Base-by-base conservation (phyloP, 2,113 vertebrate genomes). In the Narcine bancroftii region DNA sequence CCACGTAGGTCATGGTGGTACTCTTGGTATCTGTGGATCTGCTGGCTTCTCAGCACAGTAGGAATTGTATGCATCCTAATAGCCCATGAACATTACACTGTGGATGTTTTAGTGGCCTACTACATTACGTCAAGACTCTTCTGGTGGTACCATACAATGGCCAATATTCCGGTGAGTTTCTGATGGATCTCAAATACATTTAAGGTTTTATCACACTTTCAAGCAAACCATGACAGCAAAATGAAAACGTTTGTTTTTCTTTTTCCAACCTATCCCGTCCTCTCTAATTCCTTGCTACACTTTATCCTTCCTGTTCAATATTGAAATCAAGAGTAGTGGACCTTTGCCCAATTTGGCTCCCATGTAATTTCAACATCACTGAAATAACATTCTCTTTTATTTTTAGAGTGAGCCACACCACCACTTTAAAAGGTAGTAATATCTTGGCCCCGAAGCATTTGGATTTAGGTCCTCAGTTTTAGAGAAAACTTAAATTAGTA, bases 61-160 rank as follows among this genome's bases (percentile, higher is more conserved):
- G 98, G 98, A 0, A 96, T 98, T 87, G 94, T 98, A 93, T 99
- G 98, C 93, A 99, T 99, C 93, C 95, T 99, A 26, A 97, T 99
- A 63, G 99, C 98, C 11, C 98, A 98, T 6, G 98, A 99, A 92
- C 98, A 99, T 96, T 99, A 99, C 39, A 99, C 97, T 0, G 96
- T 99, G 42, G 99, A 99, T 0, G 98, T 99, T 92, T 95, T 99
- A 17, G 95, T 99, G 92, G 99, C 98, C 63, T 99, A 99, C 92
- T 99, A 97, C 5, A 97, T 99, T 95, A 99, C 99, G 19, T 98
- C 98, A 0, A 95, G 98, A 47, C 97, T 99, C 47, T 99, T 99
- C 94, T 99, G 98, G 97, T 99, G 98, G 98, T 99, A 99, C 94
- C 99, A 99, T 92, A 97, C 98, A 0, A 99, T 99, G 98, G 97